These are phyloP conservation scores for Sardinella longiceps DNA, from an alignment of 2,797 vertebrate species.

Conservation along the genomic window DNA sequence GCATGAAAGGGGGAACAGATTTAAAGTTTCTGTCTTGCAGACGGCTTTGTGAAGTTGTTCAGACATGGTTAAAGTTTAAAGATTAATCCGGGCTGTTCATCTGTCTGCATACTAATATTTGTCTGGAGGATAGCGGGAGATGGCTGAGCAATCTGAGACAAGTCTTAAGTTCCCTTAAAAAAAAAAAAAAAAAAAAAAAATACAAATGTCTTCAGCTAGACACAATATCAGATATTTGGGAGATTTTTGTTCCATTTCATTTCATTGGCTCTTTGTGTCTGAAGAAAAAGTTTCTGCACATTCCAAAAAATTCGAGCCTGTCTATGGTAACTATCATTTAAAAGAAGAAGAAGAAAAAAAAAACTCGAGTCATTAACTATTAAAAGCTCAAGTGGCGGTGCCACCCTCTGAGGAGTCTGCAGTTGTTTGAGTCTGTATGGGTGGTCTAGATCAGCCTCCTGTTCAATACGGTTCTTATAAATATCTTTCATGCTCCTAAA, in stretches of 20 bases:
- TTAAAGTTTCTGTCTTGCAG: slow-evolving; percentile 57
- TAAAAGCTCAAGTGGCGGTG: not conserved
- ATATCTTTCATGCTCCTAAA: slow-evolving; percentile 3
- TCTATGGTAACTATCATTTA: not conserved
- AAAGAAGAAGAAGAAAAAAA: not conserved
- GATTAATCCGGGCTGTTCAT: slow-evolving; percentile 57
- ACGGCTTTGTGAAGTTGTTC: slow-evolving; percentile 60
- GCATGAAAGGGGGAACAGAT: slow-evolving; percentile 50
- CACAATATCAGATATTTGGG: slow-evolving; percentile 34
- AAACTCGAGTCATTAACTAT: slow-evolving; percentile 7
- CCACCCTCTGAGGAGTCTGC: slow-evolving; percentile 8
- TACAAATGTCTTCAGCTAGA: slow-evolving; percentile 44
- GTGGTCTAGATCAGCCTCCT: slow-evolving; percentile 2
- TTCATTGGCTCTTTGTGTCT: slow-evolving; percentile 38
- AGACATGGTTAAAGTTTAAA: slow-evolving; percentile 55
- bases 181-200: too few species aligned
- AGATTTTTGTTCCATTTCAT: slow-evolving; percentile 4
- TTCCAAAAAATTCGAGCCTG: not conserved
- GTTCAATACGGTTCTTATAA: not conserved
- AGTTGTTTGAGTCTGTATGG: slow-evolving; percentile 9
- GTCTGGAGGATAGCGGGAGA: slow-evolving; percentile 35
- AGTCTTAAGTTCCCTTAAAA: slow-evolving; percentile 48
- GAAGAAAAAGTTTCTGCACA: not conserved
- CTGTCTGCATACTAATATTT: slow-evolving; percentile 59
- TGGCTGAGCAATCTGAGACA: slow-evolving; percentile 40